These are phyloP conservation scores for Colletes collaris DNA, from an alignment of 2,888 invertebrate genomes.

Conservation along the genomic window DNA sequence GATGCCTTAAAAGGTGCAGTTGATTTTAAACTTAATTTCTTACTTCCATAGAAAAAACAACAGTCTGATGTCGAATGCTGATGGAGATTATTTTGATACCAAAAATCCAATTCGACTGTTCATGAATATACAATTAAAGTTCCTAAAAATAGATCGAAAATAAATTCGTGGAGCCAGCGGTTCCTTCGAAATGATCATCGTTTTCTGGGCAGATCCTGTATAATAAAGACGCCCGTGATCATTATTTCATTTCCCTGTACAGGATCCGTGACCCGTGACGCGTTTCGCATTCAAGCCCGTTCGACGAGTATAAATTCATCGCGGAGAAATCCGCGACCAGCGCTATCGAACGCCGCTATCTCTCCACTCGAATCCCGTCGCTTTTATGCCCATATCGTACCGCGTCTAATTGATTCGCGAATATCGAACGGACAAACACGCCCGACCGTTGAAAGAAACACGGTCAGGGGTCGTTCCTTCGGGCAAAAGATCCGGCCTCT, in stretches of 20 bases:
- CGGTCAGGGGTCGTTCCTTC: neutral
- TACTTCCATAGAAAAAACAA: too few relatives aligned
- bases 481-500: conserved; percentile 12
- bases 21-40: too few relatives aligned
- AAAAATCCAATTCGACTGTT: too few relatives aligned
- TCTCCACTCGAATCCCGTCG: neutral
- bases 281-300: conserved; percentile 22
- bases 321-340: neutral
- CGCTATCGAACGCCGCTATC: conserved; percentile 8
- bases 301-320: conserved; percentile 30
- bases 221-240: conserved; percentile 18
- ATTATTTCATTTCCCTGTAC: conserved; percentile 9
- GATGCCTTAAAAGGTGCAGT: too few relatives aligned
- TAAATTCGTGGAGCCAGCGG: too few relatives aligned
- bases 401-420: conserved; percentile 46
- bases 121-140: too few relatives aligned
- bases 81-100: too few relatives aligned
- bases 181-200: too few relatives aligned
- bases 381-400: conserved; percentile 20
- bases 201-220: too few relatives aligned
- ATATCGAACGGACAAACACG: conserved; percentile 34
- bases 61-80: too few relatives aligned
- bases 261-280: neutral
- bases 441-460: conserved; percentile 5
- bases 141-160: too few relatives aligned